Evolutionary conservation across 2,797 vertebrate genomes (phyloP).

Genomic region (Epinephelus coioides): DNA sequence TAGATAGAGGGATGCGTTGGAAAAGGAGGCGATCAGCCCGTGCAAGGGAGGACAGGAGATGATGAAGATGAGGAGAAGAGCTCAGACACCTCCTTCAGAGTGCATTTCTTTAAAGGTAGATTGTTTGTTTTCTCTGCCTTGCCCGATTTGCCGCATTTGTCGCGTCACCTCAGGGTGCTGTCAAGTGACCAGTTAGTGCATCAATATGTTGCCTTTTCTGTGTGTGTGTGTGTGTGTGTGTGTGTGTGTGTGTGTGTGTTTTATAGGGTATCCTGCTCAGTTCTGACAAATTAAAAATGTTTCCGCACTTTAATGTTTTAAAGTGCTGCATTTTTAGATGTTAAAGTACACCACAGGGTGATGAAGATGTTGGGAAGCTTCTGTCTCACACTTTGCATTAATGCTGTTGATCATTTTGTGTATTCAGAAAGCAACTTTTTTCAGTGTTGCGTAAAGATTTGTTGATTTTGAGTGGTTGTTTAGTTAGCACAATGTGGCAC

Average conservation of each 20-base stretch:
- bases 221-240: neutral
- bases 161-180: neutral
- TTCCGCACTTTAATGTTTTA: neutral
- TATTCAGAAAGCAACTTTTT: too few species aligned
- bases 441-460: too few species aligned
- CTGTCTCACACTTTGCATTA: too few species aligned
- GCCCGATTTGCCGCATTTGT: neutral
- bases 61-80: constrained; percentile 57
- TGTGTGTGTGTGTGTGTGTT: neutral
- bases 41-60: constrained; percentile 45
- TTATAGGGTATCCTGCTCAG: neutral
- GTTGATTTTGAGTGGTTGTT: too few species aligned
- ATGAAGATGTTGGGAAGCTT: too few species aligned
- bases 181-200: neutral
- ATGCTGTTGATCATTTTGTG: too few species aligned
- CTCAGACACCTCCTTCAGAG: constrained; percentile 51
- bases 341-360: too few species aligned
- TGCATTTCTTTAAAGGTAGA: constrained; percentile 62
- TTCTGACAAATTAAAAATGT: neutral
- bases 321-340: too few species aligned
- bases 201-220: neutral
- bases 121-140: neutral
- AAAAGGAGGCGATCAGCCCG: constrained; percentile 56
- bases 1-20: constrained; percentile 60
- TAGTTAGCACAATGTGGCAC: too few species aligned